phyloP scores from a whole-genome alignment of 2,113 vertebrate species.

The Gallinago undulata region DNA sequence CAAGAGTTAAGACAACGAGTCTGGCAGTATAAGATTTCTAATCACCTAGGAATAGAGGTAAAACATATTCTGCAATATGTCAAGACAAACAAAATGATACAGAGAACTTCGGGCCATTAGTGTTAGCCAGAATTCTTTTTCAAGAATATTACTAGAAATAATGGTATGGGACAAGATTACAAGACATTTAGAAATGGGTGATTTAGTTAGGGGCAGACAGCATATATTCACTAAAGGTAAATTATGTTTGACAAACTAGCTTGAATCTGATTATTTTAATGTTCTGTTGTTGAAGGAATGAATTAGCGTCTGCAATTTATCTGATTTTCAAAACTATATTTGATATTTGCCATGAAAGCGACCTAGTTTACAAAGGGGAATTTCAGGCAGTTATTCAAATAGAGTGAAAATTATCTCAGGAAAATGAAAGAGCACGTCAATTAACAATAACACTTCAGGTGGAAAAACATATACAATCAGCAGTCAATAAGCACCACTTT shows the following conservation, averaged over 20 bases:
- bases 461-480: slow-evolving; percentile 59
- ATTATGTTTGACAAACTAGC: slow-evolving; percentile 23
- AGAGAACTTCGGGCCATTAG: neutral
- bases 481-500: slow-evolving; percentile 61
- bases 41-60: neutral
- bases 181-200: slow-evolving; percentile 31
- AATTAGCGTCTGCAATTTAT: neutral
- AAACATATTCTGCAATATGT: neutral
- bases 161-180: slow-evolving; percentile 28
- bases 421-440: slow-evolving; percentile 54
- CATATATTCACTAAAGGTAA: slow-evolving; percentile 2
- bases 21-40: neutral
- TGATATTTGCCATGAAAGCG: neutral
- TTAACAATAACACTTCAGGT: slow-evolving; percentile 49
- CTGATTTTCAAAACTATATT: slow-evolving; percentile 40
- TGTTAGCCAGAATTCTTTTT: neutral
- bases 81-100: neutral
- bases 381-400: slow-evolving; percentile 1
- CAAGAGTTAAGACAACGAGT: neutral
- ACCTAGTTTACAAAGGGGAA: neutral
- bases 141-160: slow-evolving; percentile 23
- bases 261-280: slow-evolving; percentile 29
- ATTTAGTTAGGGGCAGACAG: slow-evolving; percentile 16
- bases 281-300: neutral
- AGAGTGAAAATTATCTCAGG: slow-evolving; percentile 38